Evolutionary conservation across 2,888 invertebrate species (phyloP), one percentile per base, ranked within the genome.

Genomic region (Tipula unca): DNA sequence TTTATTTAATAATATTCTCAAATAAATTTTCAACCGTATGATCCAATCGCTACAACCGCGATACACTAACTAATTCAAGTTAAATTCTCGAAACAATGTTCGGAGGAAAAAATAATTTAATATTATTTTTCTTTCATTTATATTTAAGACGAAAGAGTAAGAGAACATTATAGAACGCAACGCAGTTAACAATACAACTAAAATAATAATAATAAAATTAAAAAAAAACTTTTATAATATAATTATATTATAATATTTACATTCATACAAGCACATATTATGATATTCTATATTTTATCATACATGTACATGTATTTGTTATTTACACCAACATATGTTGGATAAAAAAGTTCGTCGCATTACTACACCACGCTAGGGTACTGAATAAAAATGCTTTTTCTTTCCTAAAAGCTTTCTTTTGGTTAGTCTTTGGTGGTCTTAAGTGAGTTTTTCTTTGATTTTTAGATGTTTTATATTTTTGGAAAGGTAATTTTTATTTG

Each of bases 31-130:
- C 32, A 35, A 35, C 35, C 32, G 35, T 29, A 83, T 32, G 35
- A 35, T 83, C 83, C 83, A 83, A 29, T 83, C 83, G 83, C 83
- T 83, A 83, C 83, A 83, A 83, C 83, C 83, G 83, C 83, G 83
- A 83, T 83, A 83, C 83, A 83, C 83, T 83, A 17, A 83, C 83
- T 83, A 83, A 83, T 83, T 35, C 35, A 83, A 83, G 83, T 83
- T 32, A 83, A 83, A 83, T 83, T 83, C 32, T 83, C 83, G 83
- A 83, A 83, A 29, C 83, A 83, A 32, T 32, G 83, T 83, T 83
- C 83, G 83, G 83, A 83, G n/a, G 69, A 69, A 69, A 69, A 69
- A 69, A 25, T n/a, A 35, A 83, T 32, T 83, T 83, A 32, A 35
- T 83, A 83, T 35, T 83, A 32, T 83, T 32, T 83, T 83, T 83